phyloP scores from a whole-genome alignment of 2,113 vertebrate species.

The Paralichthys olivaceus region DNA sequence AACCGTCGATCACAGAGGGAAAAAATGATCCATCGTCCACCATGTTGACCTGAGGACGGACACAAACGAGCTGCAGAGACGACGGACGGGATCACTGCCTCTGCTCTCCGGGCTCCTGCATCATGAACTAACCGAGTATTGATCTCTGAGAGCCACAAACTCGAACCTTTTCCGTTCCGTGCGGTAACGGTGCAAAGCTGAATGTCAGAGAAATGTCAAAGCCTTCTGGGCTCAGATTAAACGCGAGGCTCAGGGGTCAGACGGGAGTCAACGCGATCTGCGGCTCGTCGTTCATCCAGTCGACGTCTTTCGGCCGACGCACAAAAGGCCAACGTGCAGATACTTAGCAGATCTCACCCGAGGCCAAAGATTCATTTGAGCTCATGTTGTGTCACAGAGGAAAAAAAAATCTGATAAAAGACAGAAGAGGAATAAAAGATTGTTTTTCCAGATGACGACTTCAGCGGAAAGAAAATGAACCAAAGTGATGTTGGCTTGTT shows the following conservation, averaged over 20 bases:
- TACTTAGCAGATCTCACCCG: slow-evolving; percentile 19
- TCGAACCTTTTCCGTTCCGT: slow-evolving; percentile 10
- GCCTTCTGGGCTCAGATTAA: slow-evolving; percentile 61
- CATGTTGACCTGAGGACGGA: too few relatives aligned
- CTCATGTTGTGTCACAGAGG: slow-evolving; percentile 6
- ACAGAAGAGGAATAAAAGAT: background rate
- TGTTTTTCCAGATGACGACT: background rate
- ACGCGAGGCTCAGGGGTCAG: slow-evolving; percentile 41
- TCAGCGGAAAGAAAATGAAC: background rate
- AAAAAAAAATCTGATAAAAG: background rate
- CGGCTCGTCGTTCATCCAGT: background rate
- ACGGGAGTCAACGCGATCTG: slow-evolving; percentile 39
- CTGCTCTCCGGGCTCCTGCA: slow-evolving; percentile 9
- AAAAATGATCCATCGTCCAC: too few relatives aligned
- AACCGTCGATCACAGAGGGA: too few relatives aligned
- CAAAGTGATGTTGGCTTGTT: background rate
- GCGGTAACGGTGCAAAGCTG: slow-evolving; percentile 40
- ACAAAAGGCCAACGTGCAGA: slow-evolving; percentile 30
- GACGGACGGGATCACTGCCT: background rate
- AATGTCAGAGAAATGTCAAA: slow-evolving; percentile 73
- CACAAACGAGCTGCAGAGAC: background rate
- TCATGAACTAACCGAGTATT: slow-evolving; percentile 35
- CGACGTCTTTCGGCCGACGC: background rate
- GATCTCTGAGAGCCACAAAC: slow-evolving; percentile 30
- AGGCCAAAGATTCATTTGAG: background rate